Evolutionary conservation across 2,797 vertebrate species (phyloP), one percentile per base, ranked within the genome.

Genomic region (Siniperca obscura): DNA sequence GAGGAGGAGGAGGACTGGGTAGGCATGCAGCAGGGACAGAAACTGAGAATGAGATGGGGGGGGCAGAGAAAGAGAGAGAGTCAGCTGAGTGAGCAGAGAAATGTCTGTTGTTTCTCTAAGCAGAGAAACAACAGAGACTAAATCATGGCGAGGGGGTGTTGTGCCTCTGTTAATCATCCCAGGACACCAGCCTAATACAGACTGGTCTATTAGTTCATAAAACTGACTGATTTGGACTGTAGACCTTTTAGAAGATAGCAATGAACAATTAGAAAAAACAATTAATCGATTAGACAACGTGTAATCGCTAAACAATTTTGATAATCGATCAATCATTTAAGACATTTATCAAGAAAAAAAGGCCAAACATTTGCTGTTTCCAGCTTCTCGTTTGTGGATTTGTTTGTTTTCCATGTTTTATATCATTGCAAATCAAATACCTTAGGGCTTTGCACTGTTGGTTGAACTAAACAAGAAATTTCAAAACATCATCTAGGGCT

Each of bases 1-100:
- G 76, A 84, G 79, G 86, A 87, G 83, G 70, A 77, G 59, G 66
- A 89, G 82, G 81, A 85, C 77, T 67, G 81, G 71, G 90, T 74
- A 86, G 83, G 88, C 84, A 87, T 88, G 91, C 89, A 91, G 90
- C 83, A 91, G 83, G 87, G 75, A 89, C 69, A 78, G 84, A 89
- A 84, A 89, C 73, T 78, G 78, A 93, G 85, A 83, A 74, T 77
- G 69, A 85, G 86, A 80, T 73, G 34, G 67, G 65, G 48, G 64
- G 64, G 48, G 53, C 19, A 69, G 36, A 73, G 69, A 62, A 50
- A 66, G 52, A 70, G 56, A 70, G 52, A 62, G 59, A 66, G 55
- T 11, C 11, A 77, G 64, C 75, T 67, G 78, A 80, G 72, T 72
- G 72, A 85, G 72, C 27, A 30, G 27, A 30, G 27, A 30, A 30